Percentiles rank a stretch among this genome's conserved stretches.
These are phyloP conservation scores for Lycocerus yunnanus DNA, from an alignment of 2,888 invertebrate species.

Conservation along the genomic window DNA sequence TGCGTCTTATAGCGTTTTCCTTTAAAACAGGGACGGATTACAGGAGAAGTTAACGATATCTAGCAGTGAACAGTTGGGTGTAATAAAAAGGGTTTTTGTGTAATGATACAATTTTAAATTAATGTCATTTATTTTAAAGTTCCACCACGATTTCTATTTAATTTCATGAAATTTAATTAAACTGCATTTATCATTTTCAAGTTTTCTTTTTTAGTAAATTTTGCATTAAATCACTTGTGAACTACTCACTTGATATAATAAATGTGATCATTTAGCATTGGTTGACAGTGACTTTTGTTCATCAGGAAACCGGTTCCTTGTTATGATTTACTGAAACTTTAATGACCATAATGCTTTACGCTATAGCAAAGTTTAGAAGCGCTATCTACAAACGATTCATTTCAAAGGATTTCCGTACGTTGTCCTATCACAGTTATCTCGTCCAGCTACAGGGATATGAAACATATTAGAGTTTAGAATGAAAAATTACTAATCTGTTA, in stretches of 20 bases:
- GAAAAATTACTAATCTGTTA: background rate
- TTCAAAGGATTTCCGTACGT: constrained; percentile 20
- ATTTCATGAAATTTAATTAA: background rate
- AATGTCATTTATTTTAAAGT: background rate
- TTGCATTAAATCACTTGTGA: background rate
- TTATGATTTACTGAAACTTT: constrained; percentile 22
- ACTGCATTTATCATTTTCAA: background rate
- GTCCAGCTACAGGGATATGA: constrained; percentile 10
- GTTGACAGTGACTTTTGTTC: constrained; percentile 16
- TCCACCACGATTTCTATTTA: background rate
- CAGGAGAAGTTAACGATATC: background rate
- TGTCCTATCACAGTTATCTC: constrained; percentile 14
- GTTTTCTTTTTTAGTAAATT: background rate
- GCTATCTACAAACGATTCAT: constrained; percentile 23
- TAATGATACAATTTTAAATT: background rate
- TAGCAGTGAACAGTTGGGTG: background rate
- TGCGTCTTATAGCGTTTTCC: background rate
- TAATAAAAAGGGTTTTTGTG: background rate
- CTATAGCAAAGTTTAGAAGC: constrained; percentile 15
- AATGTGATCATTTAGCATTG: constrained; percentile 10
- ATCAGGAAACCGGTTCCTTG: constrained; percentile 17
- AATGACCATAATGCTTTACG: constrained; percentile 20
- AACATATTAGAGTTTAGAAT: constrained; percentile 4
- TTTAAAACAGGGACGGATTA: background rate
- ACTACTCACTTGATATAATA: background rate